Conservation (phyloP, 2,797 vertebrate species). For the Halcyon chelicuti region DNA sequence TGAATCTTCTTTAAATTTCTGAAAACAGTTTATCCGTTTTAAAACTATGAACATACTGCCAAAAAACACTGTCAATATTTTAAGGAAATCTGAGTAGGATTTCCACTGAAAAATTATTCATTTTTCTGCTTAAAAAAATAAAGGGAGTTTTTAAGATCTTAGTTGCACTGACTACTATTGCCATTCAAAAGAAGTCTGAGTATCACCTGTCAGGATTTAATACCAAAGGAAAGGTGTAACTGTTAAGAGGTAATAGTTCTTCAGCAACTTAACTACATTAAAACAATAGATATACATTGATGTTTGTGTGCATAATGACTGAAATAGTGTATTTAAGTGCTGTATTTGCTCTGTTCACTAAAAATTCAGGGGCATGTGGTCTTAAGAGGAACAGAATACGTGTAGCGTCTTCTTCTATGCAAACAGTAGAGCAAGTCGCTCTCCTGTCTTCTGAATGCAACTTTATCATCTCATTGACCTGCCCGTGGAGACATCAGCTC, state of each 20-base stretch:
- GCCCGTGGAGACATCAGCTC: fast-evolving
- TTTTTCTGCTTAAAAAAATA: conserved; percentile 50
- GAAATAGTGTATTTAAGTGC: background rate
- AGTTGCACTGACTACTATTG: conserved; percentile 40
- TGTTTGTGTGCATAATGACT: background rate
- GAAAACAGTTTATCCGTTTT: background rate
- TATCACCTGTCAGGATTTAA: background rate
- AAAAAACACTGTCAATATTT: background rate
- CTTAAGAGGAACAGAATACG: background rate
- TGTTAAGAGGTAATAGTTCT: background rate
- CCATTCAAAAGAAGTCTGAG: background rate
- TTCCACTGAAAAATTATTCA: conserved; percentile 28
- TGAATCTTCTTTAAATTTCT: too few species aligned
- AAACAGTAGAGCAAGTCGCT: background rate
- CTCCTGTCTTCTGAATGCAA: background rate
- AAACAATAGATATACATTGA: background rate
- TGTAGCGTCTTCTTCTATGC: fast-evolving
- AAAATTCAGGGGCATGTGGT: background rate
- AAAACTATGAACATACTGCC: background rate
- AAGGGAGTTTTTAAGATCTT: conserved; percentile 41
- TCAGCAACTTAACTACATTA: background rate
- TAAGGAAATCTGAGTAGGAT: background rate
- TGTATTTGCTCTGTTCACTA: background rate
- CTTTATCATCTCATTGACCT: background rate
- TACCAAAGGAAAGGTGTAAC: conserved; percentile 9